phyloP scores from a whole-genome alignment of 1,140 invertebrate genomes.

The Drosophila rhopaloa region DNA sequence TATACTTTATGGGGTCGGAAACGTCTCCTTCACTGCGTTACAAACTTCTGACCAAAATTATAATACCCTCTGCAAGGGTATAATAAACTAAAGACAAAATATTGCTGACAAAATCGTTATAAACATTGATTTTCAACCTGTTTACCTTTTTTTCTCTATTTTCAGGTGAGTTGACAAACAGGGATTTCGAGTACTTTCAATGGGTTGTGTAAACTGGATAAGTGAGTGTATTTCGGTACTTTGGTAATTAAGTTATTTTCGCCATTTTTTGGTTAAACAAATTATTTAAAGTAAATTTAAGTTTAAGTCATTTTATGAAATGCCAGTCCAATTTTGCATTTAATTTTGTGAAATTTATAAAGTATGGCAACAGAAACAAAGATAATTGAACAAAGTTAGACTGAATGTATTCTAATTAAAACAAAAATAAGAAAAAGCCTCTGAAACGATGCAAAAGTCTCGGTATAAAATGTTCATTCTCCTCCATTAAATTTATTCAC shows the following conservation, averaged over 20 bases:
- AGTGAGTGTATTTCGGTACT: constrained; percentile 31
- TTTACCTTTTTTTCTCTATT: constrained; percentile 25
- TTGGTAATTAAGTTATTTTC: constrained; percentile 25
- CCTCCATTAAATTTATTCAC: constrained; percentile 9
- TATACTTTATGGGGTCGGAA: no score
- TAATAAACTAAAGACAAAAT: constrained; percentile 19
- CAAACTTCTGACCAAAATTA: no score
- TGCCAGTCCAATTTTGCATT: no score
- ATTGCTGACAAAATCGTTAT: constrained; percentile 3
- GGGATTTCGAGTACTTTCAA: constrained; percentile 19
- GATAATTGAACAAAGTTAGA: not conserved
- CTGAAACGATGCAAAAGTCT: not conserved
- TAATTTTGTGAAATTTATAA: no score
- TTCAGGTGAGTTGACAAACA: constrained; percentile 62
- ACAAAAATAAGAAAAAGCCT: not conserved
- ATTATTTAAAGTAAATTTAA: no score
- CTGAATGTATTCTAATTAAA: not conserved
- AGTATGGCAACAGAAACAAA: not conserved
- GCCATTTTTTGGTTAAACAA: no score
- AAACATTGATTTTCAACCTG: constrained; percentile 37
- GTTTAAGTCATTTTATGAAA: no score
- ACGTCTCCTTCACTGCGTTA: no score
- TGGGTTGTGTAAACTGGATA: constrained; percentile 18
- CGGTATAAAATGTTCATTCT: constrained; percentile 1
- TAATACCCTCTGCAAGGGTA: no score